phyloP scores from a whole-genome alignment of 1,140 invertebrate species.

The Drosophila grimshawi region DNA sequence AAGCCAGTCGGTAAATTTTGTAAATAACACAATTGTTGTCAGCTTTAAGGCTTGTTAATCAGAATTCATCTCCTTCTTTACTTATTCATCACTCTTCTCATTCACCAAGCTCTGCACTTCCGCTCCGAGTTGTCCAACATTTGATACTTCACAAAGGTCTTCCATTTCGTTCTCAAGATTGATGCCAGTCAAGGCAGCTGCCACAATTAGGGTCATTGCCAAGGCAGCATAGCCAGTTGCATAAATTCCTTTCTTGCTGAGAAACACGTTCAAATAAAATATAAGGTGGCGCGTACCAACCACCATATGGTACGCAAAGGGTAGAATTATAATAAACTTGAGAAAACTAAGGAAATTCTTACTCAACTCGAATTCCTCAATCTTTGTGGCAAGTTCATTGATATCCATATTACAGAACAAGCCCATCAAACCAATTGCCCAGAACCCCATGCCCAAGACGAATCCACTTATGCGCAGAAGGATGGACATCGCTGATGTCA shows the following conservation, averaged over 20 bases:
- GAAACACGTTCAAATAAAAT: constrained; percentile 88
- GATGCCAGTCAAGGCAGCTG: constrained; percentile 19
- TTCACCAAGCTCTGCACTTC: background rate
- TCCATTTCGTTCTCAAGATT: background rate
- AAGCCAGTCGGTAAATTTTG: background rate
- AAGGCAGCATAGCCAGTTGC: constrained; percentile 88
- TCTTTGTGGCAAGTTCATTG: constrained; percentile 85
- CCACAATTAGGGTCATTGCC: constrained; percentile 56
- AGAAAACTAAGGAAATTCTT: constrained; percentile 82
- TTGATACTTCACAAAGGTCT: too few species aligned
- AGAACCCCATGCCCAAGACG: constrained; percentile 85
- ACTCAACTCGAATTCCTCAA: constrained; percentile 85
- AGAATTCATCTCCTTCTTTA: background rate
- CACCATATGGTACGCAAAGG: constrained; percentile 88
- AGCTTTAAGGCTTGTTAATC: background rate
- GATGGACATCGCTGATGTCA: constrained; percentile 92
- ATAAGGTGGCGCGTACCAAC: constrained; percentile 89
- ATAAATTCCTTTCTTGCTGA: constrained; percentile 89
- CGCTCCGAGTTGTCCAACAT: background rate
- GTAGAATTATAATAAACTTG: constrained; percentile 86
- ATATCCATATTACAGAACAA: constrained; percentile 85
- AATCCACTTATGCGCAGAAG: constrained; percentile 91
- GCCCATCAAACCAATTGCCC: constrained; percentile 85
- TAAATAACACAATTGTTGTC: background rate
- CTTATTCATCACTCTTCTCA: background rate